phyloP scores from a whole-genome alignment of 2,797 vertebrate genomes.

The Pangasius krempfi region DNA sequence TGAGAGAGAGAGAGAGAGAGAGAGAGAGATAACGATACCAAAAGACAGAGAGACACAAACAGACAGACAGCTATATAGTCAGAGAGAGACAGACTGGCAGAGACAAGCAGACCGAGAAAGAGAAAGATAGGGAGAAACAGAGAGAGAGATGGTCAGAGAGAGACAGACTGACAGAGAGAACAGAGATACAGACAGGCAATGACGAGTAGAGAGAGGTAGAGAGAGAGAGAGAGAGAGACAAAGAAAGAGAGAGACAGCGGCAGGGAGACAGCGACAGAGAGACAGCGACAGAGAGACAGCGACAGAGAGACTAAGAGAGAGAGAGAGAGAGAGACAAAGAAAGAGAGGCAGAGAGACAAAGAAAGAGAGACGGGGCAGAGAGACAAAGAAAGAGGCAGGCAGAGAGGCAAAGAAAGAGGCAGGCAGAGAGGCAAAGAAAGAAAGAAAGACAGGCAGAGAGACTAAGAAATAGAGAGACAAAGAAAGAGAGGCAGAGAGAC shows the following conservation, averaged over 20 bases:
- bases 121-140: neutral
- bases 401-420: neutral
- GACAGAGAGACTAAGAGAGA: neutral
- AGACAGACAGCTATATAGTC: neutral
- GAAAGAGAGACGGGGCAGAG: neutral
- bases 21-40: neutral
- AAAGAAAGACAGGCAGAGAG: neutral
- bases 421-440: neutral
- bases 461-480: neutral
- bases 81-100: neutral
- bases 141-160: neutral
- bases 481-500: no score
- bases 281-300: neutral
- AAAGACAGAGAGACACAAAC: neutral
- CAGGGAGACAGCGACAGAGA: no score
- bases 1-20: neutral
- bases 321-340: neutral
- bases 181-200: neutral
- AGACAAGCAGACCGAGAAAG: neutral
- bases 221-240: neutral
- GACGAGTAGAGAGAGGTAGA: no score
- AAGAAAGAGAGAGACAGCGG: neutral
- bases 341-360: neutral
- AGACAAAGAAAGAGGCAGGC: neutral
- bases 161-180: neutral